Conservation (phyloP, 2,888 invertebrate genomes). For the Parnassius smintheus region DNA sequence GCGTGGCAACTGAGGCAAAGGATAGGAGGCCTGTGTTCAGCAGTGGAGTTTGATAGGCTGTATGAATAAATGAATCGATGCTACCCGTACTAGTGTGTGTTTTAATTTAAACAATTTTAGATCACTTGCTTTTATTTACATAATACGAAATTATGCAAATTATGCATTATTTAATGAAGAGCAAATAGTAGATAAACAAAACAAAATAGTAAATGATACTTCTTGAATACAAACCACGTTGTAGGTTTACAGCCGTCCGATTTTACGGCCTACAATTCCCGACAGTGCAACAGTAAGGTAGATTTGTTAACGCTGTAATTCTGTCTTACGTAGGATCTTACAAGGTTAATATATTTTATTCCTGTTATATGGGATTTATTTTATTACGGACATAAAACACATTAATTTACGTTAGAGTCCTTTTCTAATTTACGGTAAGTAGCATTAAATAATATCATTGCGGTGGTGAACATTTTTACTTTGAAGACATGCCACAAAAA, state of each 20-base stretch:
- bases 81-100: too few species aligned
- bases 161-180: constrained; percentile 10
- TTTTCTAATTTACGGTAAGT: too few species aligned
- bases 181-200: constrained; percentile 5
- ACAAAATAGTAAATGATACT: constrained; percentile 19
- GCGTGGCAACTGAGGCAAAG: too few species aligned
- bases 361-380: constrained; percentile 1
- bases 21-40: too few species aligned
- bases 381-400: too few species aligned
- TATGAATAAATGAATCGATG: too few species aligned
- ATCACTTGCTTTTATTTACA: background rate
- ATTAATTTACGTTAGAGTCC: too few species aligned
- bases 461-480: too few species aligned
- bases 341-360: constrained; percentile 12
- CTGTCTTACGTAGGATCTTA: constrained; percentile 14
- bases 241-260: constrained; percentile 22
- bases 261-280: constrained; percentile 25
- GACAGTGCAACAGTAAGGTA: constrained; percentile 25
- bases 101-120: background rate
- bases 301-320: constrained; percentile 24
- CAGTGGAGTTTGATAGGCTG: too few species aligned
- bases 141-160: background rate
- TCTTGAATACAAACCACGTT: constrained; percentile 24
- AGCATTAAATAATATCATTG: too few species aligned
- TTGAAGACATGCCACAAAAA: too few species aligned